Evolutionary conservation across 2,888 invertebrate genomes (phyloP).

Genomic region (Boloria selene): DNA sequence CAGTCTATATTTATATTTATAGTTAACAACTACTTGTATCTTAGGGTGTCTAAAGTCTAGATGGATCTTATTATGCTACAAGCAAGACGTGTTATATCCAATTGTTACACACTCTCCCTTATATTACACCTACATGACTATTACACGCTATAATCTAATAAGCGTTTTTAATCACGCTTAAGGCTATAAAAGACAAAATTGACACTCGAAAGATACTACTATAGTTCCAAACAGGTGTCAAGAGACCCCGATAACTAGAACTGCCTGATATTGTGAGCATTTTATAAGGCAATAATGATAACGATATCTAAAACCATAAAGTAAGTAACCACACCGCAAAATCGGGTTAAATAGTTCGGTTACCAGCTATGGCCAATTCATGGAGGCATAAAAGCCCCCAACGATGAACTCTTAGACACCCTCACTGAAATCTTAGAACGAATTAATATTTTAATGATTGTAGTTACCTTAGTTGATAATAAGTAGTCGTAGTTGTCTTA

Average conservation of each 20-base stretch:
- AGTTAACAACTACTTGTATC: too few species aligned
- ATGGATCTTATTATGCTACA: too few species aligned
- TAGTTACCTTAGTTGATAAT: too few species aligned
- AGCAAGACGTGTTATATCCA: too few species aligned
- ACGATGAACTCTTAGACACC: slow-evolving; percentile 4
- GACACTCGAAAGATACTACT: not conserved
- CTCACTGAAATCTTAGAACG: not conserved
- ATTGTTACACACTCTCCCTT: too few species aligned
- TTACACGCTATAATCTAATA: too few species aligned
- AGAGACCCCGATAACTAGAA: not conserved
- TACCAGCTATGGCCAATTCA: slow-evolving; percentile 1
- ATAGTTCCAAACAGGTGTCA: not conserved
- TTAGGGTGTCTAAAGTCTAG: too few species aligned
- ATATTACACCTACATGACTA: too few species aligned
- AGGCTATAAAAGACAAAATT: too few species aligned
- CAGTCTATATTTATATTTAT: too few species aligned
- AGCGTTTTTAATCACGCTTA: too few species aligned
- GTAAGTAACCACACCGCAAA: not conserved
- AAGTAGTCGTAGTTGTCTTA: too few species aligned
- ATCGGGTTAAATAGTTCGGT: slow-evolving; percentile 1
- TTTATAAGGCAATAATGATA: slow-evolving; percentile 4
- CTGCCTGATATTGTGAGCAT: not conserved
- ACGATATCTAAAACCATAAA: slow-evolving; percentile 3
- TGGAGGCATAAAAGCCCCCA: not conserved
- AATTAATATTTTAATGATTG: not conserved